These are phyloP conservation scores for Sebastes fasciatus DNA, from an alignment of 2,113 vertebrate genomes.

Conservation along the genomic window DNA sequence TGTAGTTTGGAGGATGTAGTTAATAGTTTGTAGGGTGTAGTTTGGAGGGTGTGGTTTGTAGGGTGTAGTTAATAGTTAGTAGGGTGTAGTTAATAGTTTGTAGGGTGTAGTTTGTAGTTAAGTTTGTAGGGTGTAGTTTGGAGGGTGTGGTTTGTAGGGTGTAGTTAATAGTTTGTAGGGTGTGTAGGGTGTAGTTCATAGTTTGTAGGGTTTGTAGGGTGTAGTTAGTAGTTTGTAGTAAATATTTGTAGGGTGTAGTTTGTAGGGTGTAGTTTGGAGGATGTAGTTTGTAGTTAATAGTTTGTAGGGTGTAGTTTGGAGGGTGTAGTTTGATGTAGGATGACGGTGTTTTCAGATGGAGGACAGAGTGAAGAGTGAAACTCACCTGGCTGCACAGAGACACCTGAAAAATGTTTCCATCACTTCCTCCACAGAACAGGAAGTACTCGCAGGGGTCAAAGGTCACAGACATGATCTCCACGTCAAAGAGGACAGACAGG, in stretches of 20 bases:
- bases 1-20: background rate
- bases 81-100: background rate
- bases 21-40: too few species aligned
- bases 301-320: background rate
- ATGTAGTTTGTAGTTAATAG: too few species aligned
- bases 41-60: background rate
- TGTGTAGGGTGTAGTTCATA: too few species aligned
- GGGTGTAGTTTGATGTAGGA: background rate
- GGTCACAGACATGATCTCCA: conserved; percentile 93
- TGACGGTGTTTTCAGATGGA: background rate
- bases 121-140: too few species aligned
- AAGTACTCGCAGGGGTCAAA: conserved; percentile 94
- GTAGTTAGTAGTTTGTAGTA: too few species aligned
- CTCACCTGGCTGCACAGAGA: conserved; percentile 92
- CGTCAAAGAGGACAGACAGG: conserved; percentile 92
- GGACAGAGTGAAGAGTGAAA: background rate
- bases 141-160: background rate
- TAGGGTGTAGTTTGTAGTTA: background rate
- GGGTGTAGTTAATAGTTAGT: background rate
- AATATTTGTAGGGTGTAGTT: too few species aligned
- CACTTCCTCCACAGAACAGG: conserved; percentile 93
- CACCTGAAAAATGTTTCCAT: conserved; percentile 94
- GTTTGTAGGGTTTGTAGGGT: background rate
- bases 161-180: background rate
- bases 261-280: too few species aligned